Conservation (phyloP, 1,140 invertebrate species). For the Drosophila erecta region DNA sequence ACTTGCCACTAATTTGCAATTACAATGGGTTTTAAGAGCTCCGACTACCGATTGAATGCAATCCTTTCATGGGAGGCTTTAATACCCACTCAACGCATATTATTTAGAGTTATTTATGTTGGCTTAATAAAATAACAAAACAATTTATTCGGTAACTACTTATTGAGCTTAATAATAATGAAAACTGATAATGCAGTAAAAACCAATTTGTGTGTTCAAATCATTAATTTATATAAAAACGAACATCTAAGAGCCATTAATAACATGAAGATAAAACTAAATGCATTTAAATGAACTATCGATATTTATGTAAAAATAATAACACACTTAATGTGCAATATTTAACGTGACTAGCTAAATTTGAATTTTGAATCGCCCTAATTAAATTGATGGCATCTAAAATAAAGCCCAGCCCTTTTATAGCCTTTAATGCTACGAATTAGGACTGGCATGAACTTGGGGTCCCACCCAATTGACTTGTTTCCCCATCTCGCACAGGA, state of each 20-base stretch:
- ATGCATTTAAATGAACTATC: no score
- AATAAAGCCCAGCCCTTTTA: no score
- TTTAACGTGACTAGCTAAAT: no score
- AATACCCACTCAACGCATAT: not conserved
- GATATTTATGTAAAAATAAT: no score
- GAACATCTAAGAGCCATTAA: no score
- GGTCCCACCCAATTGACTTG: conserved; percentile 11
- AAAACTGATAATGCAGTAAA: not conserved
- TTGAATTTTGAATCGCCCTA: no score
- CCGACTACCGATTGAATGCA: conserved; percentile 1
- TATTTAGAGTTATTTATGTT: not conserved
- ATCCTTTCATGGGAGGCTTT: not conserved
- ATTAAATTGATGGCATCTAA: no score
- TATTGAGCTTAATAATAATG: not conserved
- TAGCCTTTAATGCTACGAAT: not conserved
- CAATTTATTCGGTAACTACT: not conserved
- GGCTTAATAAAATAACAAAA: not conserved
- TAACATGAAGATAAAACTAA: no score
- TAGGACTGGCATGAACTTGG: conserved; percentile 8
- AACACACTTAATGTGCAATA: no score
- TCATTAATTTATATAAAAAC: no score
- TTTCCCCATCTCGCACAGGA: not conserved
- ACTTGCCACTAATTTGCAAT: conserved; percentile 21
- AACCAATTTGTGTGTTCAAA: no score
- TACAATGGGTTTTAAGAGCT: conserved; percentile 8